Percentiles rank a stretch among this genome's conserved stretches.
Evolutionary conservation across 2,888 invertebrate genomes (phyloP).

Genomic region (Choristoneura rosaceana): DNA sequence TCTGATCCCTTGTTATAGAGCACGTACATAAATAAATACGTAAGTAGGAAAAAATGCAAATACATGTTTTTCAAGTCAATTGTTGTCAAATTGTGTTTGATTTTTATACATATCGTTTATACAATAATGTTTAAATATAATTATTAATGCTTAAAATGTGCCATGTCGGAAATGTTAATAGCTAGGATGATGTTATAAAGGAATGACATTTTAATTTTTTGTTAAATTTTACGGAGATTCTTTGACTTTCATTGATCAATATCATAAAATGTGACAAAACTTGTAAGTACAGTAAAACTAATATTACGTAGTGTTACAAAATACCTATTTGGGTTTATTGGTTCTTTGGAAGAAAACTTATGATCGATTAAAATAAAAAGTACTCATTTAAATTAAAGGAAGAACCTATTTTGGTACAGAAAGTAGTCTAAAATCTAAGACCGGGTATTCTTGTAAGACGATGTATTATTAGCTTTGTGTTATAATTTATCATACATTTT

Average conservation of each 20-base stretch:
- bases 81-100: conserved; percentile 33
- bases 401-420: too few relatives aligned
- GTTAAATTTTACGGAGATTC: too few relatives aligned
- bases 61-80: conserved; percentile 22
- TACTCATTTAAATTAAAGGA: too few relatives aligned
- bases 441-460: too few relatives aligned
- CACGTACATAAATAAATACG: conserved; percentile 4
- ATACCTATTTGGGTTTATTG: too few relatives aligned
- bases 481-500: neutral
- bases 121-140: conserved; percentile 3
- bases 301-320: too few relatives aligned
- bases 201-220: neutral
- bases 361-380: too few relatives aligned
- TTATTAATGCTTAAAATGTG: neutral
- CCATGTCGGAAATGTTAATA: neutral
- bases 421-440: too few relatives aligned
- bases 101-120: conserved; percentile 26
- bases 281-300: too few relatives aligned
- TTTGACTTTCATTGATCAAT: too few relatives aligned
- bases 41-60: conserved; percentile 11
- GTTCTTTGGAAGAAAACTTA: too few relatives aligned
- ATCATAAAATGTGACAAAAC: too few relatives aligned
- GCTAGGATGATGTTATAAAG: neutral
- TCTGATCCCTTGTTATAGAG: neutral
- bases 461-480: neutral